Percentiles rank a stretch among this genome's conserved stretches.
phyloP scores from a whole-genome alignment of 2,113 vertebrate genomes.

The Apteryx owenii region DNA sequence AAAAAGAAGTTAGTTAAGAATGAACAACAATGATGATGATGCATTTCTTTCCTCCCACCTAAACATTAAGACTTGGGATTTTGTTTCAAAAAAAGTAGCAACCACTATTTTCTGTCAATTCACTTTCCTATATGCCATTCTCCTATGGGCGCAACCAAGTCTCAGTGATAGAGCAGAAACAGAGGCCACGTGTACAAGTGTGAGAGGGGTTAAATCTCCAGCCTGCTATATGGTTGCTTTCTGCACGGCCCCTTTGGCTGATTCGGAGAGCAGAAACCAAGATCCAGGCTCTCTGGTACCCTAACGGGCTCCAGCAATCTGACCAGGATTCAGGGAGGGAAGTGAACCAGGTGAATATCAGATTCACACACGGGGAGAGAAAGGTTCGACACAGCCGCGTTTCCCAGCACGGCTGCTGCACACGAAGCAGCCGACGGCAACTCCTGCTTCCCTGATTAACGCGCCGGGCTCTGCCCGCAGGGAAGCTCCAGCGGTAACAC shows the following conservation, averaged over 20 bases:
- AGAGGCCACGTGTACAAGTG: too few species aligned
- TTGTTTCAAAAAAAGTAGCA: neutral
- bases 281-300: fast-evolving
- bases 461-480: neutral
- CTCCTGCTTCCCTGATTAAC: neutral
- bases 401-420: neutral
- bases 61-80: neutral
- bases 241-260: neutral
- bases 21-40: neutral
- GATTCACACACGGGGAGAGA: neutral
- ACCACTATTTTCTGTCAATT: neutral
- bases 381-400: fast-evolving
- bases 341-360: fast-evolving
- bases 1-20: neutral
- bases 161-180: fast-evolving
- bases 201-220: neutral
- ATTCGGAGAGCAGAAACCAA: neutral
- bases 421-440: neutral
- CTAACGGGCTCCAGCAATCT: neutral
- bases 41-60: neutral
- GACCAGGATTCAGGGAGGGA: neutral
- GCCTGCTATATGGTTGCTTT: fast-evolving
- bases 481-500: neutral
- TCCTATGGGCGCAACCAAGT: fast-evolving
- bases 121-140: neutral